A percentile compares a stretch with the other conserved stretches of the same genome.
Evolutionary conservation across 1,140 invertebrate genomes (phyloP).

Genomic region (Caenorhabditis elegans): DNA sequence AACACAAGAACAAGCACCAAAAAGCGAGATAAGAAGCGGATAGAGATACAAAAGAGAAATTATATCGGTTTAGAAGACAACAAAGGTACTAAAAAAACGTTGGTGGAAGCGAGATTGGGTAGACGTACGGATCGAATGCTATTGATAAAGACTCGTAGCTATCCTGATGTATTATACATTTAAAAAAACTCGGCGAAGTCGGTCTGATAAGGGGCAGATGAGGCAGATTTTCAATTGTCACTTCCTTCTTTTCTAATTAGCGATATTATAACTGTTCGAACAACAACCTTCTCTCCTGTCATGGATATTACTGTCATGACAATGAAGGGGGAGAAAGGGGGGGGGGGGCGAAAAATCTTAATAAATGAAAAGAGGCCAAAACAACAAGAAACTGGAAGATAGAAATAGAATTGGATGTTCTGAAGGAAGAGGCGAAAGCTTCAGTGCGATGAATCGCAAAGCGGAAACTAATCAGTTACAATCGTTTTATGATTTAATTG

Average conservation of each 20-base stretch:
- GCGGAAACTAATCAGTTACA: slow-evolving; percentile 12
- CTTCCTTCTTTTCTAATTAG: slow-evolving; percentile 22
- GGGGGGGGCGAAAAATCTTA: too few species aligned
- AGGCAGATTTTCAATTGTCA: background rate
- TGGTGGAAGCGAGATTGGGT: slow-evolving; percentile 14
- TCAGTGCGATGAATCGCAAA: background rate
- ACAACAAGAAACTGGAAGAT: slow-evolving; percentile 18
- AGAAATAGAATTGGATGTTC: background rate
- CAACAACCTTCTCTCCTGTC: slow-evolving; percentile 12
- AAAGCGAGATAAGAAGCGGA: background rate
- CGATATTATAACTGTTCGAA: slow-evolving; percentile 20
- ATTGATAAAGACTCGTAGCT: slow-evolving; percentile 15
- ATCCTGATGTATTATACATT: background rate
- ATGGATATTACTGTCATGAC: slow-evolving; percentile 21
- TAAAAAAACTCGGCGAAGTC: slow-evolving; percentile 20
- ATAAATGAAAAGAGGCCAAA: background rate
- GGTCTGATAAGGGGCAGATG: background rate
- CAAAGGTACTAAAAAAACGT: slow-evolving; percentile 3
- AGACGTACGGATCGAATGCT: slow-evolving; percentile 23
- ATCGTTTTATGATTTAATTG: background rate
- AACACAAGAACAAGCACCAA: slow-evolving; percentile 22
- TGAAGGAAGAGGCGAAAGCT: background rate
- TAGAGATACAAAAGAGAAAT: background rate
- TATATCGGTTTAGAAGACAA: slow-evolving; percentile 4
- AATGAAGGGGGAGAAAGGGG: background rate